Conservation (phyloP, 1,140 invertebrate species). For the Cardiocondyla obscurior region DNA sequence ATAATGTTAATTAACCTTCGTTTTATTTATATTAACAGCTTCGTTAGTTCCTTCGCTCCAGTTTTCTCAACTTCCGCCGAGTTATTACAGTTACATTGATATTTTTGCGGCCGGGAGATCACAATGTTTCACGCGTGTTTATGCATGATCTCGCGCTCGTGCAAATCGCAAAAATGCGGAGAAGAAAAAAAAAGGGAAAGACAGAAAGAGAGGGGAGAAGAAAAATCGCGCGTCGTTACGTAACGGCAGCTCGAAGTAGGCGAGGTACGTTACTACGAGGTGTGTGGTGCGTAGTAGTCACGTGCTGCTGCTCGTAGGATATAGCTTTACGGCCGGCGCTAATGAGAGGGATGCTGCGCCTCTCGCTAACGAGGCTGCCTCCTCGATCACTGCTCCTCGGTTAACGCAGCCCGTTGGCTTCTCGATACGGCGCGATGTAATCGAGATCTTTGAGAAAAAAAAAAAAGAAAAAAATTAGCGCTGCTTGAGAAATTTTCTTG, state of each 20-base stretch:
- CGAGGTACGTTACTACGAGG: conserved; percentile 31
- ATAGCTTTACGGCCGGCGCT: conserved; percentile 50
- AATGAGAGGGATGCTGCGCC: conserved; percentile 36
- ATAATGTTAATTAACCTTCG: background rate
- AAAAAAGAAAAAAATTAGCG: too few species aligned
- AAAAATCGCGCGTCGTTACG: conserved; percentile 32
- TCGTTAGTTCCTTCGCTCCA: background rate
- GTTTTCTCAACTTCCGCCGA: background rate
- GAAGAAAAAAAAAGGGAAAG: background rate
- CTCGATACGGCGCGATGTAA: background rate
- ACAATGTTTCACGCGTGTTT: background rate
- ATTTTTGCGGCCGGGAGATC: background rate
- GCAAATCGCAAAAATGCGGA: background rate
- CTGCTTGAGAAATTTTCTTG: background rate
- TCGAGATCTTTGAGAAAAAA: background rate
- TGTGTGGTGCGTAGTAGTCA: conserved; percentile 32
- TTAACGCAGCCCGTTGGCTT: conserved; percentile 2
- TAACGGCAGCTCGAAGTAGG: conserved; percentile 42
- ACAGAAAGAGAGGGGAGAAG: background rate
- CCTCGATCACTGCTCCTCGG: conserved; percentile 15
- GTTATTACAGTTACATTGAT: background rate
- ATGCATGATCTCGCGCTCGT: conserved; percentile 16
- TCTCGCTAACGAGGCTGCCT: conserved; percentile 24
- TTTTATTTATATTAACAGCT: background rate
- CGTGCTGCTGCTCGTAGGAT: conserved; percentile 52